phyloP scores from a whole-genome alignment of 2,113 vertebrate species.

The Cervus canadensis region DNA sequence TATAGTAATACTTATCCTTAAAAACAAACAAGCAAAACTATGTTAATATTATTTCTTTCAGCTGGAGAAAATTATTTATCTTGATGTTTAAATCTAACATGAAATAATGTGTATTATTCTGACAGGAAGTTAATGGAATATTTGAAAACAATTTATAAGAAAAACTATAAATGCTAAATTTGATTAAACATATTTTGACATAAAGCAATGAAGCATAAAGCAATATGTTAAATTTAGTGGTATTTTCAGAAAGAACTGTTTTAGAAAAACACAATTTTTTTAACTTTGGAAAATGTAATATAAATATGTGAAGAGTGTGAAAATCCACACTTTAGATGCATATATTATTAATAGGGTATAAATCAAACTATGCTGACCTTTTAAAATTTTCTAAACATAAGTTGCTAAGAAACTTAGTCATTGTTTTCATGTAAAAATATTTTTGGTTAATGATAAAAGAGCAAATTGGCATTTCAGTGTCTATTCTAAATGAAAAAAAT shows the following conservation, averaged over 20 bases:
- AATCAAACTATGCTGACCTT: not conserved
- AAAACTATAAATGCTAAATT: constrained; percentile 38
- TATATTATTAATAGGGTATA: not conserved
- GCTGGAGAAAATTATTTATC: constrained; percentile 28
- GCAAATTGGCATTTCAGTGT: not conserved
- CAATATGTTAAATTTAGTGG: constrained; percentile 14
- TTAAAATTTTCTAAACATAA: constrained; percentile 7
- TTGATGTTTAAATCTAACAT: constrained; percentile 23
- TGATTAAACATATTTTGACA: constrained; percentile 40
- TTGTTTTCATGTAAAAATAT: not conserved
- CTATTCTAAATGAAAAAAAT: not conserved
- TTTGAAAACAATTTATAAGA: constrained; percentile 57
- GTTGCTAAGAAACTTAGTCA: not conserved
- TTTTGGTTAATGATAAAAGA: not conserved
- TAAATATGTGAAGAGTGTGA: not conserved
- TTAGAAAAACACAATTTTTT: constrained; percentile 16
- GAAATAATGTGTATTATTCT: constrained; percentile 44
- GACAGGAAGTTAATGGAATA: constrained; percentile 60
- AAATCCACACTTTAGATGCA: not conserved
- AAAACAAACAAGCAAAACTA: not conserved
- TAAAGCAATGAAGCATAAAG: constrained; percentile 14
- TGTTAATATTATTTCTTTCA: constrained; percentile 38
- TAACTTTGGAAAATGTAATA: constrained; percentile 9
- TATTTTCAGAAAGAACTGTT: constrained; percentile 11
- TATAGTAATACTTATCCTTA: not conserved